These are phyloP conservation scores for Bubo bubo DNA, from an alignment of 2,113 vertebrate species.

Conservation along the genomic window DNA sequence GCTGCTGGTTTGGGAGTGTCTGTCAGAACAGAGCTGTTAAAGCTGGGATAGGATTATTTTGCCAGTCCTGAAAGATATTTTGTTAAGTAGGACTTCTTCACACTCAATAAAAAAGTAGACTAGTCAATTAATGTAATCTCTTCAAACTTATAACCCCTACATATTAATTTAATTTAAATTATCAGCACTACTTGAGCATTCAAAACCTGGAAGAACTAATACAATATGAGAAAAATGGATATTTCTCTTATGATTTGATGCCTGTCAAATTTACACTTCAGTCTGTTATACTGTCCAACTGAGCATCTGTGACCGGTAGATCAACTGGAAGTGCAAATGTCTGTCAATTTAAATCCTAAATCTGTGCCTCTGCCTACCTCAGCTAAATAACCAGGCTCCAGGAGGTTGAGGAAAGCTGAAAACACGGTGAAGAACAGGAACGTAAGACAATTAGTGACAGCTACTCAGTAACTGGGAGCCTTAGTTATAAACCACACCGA, in stretches of 20 bases:
- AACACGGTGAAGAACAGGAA: not conserved
- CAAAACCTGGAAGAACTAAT: not conserved
- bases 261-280: not conserved
- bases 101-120: not conserved
- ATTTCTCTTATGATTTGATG: not conserved
- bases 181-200: not conserved
- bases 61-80: not conserved
- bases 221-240: not conserved
- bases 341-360: not conserved
- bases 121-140: not conserved
- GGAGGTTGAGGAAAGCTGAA: not conserved
- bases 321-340: not conserved
- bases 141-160: not conserved
- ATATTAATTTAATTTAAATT: not conserved
- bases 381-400: not conserved
- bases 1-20: not conserved
- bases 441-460: not conserved
- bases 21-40: not conserved
- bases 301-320: not conserved
- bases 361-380: not conserved
- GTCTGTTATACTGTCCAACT: not conserved
- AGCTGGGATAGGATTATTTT: not conserved
- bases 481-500: not conserved
- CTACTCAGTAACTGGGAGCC: not conserved
- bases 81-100: not conserved